Evolutionary conservation across 2,113 vertebrate species (phyloP).

Genomic region (Larimichthys polyactis): DNA sequence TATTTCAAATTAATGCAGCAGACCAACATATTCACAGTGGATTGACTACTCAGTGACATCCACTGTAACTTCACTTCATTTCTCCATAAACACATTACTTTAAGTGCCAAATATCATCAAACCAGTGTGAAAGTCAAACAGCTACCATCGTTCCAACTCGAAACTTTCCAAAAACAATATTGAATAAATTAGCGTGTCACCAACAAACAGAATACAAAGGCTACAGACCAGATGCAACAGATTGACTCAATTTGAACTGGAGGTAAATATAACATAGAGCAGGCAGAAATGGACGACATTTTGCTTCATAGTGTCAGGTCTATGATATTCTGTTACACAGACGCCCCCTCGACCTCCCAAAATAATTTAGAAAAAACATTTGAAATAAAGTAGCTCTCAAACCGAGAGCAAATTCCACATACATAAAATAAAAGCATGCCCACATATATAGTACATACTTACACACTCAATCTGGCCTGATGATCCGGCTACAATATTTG

Average conservation of each 20-base stretch:
- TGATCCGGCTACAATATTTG: constrained; percentile 43
- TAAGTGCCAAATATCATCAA: constrained; percentile 46
- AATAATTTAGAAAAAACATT: not conserved
- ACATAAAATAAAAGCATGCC: constrained; percentile 35
- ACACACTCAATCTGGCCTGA: constrained; percentile 39
- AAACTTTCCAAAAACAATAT: constrained; percentile 5
- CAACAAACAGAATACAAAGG: not conserved
- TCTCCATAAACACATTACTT: constrained; percentile 25
- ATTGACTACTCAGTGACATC: constrained; percentile 14
- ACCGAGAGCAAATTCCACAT: constrained; percentile 10
- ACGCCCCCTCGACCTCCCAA: not conserved
- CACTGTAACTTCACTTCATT: constrained; percentile 3
- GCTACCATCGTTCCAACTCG: constrained; percentile 5
- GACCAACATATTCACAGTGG: constrained; percentile 32
- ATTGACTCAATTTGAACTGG: not conserved
- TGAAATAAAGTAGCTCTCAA: constrained; percentile 26
- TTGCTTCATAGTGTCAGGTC: constrained; percentile 37
- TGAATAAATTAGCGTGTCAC: not conserved
- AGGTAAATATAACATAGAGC: not conserved
- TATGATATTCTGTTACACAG: constrained; percentile 24
- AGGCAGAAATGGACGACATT: constrained; percentile 4
- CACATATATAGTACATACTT: constrained; percentile 28
- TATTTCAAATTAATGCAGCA: constrained; percentile 27
- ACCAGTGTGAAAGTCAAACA: constrained; percentile 12
- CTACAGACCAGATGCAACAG: constrained; percentile 11